A percentile compares a stretch with the other conserved stretches of the same genome.
Conservation (phyloP, 2,113 vertebrate genomes). For the Stigmatopora nigra region DNA sequence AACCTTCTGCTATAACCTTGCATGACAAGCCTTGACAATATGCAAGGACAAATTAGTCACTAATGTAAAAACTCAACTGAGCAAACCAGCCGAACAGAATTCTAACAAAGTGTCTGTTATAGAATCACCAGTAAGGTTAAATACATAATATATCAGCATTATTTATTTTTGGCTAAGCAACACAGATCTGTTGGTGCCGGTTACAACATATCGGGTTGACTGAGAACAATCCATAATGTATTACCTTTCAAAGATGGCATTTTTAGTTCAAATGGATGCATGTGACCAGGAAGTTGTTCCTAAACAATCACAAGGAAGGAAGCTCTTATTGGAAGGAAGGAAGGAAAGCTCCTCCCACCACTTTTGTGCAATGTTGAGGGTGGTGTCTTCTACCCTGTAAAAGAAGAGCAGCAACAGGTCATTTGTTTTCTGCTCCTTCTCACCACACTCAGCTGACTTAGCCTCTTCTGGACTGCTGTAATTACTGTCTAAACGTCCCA, state of each 20-base stretch:
- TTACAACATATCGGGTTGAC: background rate
- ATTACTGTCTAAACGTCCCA: background rate
- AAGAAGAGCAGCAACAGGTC: background rate
- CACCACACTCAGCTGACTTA: background rate
- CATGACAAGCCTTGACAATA: conserved; percentile 30
- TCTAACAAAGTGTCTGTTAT: conserved; percentile 36
- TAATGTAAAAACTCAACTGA: conserved; percentile 39
- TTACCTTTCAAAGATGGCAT: background rate
- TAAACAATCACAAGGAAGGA: conserved; percentile 1
- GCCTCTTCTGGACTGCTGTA: background rate
- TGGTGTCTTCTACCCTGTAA: background rate
- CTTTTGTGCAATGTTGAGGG: background rate
- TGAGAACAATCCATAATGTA: background rate
- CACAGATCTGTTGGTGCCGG: background rate
- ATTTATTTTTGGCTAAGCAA: conserved; percentile 1
- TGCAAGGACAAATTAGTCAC: conserved; percentile 51
- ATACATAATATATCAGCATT: conserved; percentile 29
- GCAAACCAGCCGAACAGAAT: conserved; percentile 36
- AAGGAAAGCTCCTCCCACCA: background rate
- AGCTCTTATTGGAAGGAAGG: background rate
- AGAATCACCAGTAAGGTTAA: conserved; percentile 51
- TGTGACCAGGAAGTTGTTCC: background rate
- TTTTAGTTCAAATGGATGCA: background rate
- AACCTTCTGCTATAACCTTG: conserved; percentile 33
- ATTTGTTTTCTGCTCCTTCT: conserved; percentile 1